These are phyloP conservation scores for Herpailurus yagouaroundi DNA, from an alignment of 2,113 vertebrate genomes.

Conservation along the genomic window DNA sequence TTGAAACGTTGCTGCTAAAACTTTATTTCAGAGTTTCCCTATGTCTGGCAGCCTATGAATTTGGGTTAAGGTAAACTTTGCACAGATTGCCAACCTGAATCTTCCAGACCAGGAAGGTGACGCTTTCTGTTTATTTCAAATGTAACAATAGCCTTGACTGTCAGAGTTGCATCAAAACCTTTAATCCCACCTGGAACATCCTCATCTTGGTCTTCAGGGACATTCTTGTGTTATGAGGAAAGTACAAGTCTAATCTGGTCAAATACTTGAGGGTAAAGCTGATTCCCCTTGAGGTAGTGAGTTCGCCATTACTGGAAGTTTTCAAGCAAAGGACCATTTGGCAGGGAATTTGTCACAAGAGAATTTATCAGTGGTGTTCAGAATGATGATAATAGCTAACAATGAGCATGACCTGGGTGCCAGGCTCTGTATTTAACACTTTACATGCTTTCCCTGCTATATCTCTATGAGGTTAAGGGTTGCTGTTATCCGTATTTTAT, in stretches of 20 bases:
- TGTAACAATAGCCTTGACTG: neutral
- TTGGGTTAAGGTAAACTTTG: slow-evolving; percentile 53
- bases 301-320: neutral
- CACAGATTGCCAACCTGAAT: neutral
- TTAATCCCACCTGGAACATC: neutral
- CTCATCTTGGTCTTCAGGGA: neutral
- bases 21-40: slow-evolving; percentile 58
- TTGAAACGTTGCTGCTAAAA: slow-evolving; percentile 48
- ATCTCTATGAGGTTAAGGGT: neutral
- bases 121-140: slow-evolving; percentile 18
- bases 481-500: neutral
- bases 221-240: neutral
- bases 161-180: neutral
- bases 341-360: neutral
- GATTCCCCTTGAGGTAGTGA: neutral
- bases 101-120: slow-evolving; percentile 34
- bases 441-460: neutral
- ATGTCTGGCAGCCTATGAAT: slow-evolving; percentile 50
- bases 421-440: neutral
- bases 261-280: neutral
- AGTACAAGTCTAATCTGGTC: neutral
- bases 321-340: neutral
- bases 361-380: neutral
- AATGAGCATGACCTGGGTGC: neutral
- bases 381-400: neutral